These are phyloP conservation scores for Trachelus stipa DNA, from an alignment of 2,888 invertebrate genomes.

Conservation along the genomic window DNA sequence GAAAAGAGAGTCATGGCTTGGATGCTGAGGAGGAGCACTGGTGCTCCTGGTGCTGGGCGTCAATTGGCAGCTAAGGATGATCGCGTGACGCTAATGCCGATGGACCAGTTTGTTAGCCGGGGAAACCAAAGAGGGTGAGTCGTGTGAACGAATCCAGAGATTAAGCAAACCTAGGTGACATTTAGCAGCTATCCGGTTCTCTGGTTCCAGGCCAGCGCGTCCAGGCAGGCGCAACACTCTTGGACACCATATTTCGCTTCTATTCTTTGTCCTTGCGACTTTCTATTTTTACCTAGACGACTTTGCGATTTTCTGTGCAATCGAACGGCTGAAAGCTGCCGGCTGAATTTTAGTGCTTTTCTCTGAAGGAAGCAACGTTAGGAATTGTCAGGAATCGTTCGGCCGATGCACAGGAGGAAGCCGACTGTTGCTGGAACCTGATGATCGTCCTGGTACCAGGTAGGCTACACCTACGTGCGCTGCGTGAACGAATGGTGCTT, in stretches of 20 bases:
- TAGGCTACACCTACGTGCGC: not conserved
- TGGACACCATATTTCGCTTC: not conserved
- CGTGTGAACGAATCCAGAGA: conserved; percentile 59
- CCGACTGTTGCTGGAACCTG: not conserved
- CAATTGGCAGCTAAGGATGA: conserved; percentile 19
- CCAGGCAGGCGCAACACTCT: conserved; percentile 4
- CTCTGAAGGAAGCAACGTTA: not conserved
- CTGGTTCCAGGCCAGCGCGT: conserved; percentile 42
- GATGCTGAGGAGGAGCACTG: not conserved
- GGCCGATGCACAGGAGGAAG: not conserved
- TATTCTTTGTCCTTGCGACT: not conserved
- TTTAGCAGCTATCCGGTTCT: conserved; percentile 54
- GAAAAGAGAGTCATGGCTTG: not conserved
- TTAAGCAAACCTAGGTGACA: conserved; percentile 58
- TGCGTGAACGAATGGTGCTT: not conserved
- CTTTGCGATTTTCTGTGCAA: not conserved
- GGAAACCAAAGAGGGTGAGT: conserved; percentile 54
- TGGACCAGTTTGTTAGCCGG: conserved; percentile 40
- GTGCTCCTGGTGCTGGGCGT: conserved; percentile 1
- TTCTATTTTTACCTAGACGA: not conserved
- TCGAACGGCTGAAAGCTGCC: not conserved
- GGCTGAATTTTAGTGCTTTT: not conserved
- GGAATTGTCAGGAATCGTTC: not conserved
- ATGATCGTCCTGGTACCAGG: not conserved
- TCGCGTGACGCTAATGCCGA: conserved; percentile 60